phyloP scores from a whole-genome alignment of 2,888 invertebrate species.

The Tridacna crocea region DNA sequence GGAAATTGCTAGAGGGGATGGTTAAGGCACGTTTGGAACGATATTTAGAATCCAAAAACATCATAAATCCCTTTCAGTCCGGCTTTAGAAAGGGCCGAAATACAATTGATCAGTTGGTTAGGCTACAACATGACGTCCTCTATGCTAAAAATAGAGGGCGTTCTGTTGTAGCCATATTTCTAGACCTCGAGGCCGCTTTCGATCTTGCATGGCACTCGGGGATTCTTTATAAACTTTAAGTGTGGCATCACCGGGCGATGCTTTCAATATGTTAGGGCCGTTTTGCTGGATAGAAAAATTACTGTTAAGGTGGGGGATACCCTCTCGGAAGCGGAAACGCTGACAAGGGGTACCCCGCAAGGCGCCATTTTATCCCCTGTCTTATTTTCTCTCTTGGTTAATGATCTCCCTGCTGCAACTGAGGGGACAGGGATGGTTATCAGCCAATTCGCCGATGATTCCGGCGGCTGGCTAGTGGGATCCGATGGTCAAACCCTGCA shows the following conservation, averaged over 20 bases:
- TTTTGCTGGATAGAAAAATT: constrained; percentile 25
- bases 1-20: constrained; percentile 31
- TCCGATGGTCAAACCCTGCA: constrained; percentile 20
- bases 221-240: constrained; percentile 26
- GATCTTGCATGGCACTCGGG: constrained; percentile 28
- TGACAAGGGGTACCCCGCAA: constrained; percentile 19
- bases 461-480: constrained; percentile 36
- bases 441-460: constrained; percentile 39
- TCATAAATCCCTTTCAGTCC: constrained; percentile 22
- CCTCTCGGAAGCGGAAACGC: constrained; percentile 8
- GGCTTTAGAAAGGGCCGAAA: constrained; percentile 19
- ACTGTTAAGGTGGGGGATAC: constrained; percentile 20
- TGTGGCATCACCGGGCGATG: constrained; percentile 33
- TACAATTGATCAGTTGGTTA: constrained; percentile 17
- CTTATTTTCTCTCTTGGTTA: constrained; percentile 30
- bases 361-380: constrained; percentile 30
- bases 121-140: constrained; percentile 21
- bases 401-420: constrained; percentile 25
- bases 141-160: background rate
- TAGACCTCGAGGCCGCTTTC: constrained; percentile 19
- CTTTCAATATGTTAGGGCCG: constrained; percentile 28
- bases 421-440: constrained; percentile 27
- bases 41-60: constrained; percentile 25
- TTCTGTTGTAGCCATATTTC: constrained; percentile 21
- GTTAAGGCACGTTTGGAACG: constrained; percentile 20